Conservation (phyloP, 1,140 invertebrate species). For the Meloidogyne exigua region DNA sequence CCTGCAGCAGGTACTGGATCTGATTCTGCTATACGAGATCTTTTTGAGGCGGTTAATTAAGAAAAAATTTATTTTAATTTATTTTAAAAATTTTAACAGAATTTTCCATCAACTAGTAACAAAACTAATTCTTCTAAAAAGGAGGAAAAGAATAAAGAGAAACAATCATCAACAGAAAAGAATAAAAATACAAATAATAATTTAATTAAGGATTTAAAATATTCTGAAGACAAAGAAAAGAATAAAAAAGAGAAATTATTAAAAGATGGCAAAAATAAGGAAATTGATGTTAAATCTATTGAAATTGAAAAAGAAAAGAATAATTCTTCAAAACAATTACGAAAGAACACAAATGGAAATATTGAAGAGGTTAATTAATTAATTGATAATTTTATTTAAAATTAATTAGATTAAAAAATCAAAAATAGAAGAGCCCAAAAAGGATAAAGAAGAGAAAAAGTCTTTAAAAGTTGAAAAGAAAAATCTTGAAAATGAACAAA, state of each 20-base stretch:
- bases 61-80: not conserved
- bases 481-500: not conserved
- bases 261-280: not conserved
- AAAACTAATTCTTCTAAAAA: not conserved
- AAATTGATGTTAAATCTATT: not conserved
- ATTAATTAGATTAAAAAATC: not conserved
- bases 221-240: not conserved
- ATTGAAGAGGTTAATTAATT: not conserved
- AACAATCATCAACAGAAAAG: not conserved
- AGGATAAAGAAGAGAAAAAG: not conserved
- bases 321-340: not conserved
- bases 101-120: not conserved
- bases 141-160: not conserved
- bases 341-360: not conserved
- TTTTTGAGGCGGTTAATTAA: conserved; percentile 1
- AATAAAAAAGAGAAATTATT: not conserved
- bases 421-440: not conserved
- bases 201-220: not conserved
- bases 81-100: not conserved
- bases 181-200: not conserved
- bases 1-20: not conserved
- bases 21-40: conserved; percentile 1
- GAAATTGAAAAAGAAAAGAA: not conserved
- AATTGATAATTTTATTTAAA: not conserved
- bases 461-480: not conserved